Conservation (phyloP, 2,797 vertebrate species). For the Graptemys geographica region DNA sequence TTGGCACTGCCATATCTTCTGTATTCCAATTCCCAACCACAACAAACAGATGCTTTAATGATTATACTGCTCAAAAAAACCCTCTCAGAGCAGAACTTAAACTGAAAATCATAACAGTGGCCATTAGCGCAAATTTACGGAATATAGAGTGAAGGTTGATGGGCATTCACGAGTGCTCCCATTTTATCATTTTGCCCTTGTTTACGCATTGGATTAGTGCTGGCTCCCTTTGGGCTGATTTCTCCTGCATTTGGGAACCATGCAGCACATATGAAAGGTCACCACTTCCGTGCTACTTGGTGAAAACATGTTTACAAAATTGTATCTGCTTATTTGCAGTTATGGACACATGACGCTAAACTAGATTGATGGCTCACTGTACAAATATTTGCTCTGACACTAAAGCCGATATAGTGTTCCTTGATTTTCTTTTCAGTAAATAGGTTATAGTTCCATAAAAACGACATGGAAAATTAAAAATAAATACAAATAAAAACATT, state of each 20-base stretch:
- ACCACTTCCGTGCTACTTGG: neutral
- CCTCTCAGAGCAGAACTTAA: neutral
- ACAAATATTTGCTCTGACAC: neutral
- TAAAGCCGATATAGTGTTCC: neutral
- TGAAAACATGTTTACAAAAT: neutral
- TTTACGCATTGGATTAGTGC: neutral
- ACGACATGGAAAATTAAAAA: neutral
- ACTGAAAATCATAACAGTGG: neutral
- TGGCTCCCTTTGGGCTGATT: neutral
- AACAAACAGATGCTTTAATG: neutral
- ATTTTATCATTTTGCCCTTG: neutral
- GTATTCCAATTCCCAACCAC: constrained; percentile 7
- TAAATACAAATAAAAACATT: neutral
- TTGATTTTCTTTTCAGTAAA: neutral
- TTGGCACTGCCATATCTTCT: neutral
- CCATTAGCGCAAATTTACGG: neutral
- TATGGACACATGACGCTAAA: neutral
- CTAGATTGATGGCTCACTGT: neutral
- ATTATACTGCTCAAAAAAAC: neutral
- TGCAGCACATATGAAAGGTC: neutral
- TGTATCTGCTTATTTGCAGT: neutral
- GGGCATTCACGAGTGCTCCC: neutral
- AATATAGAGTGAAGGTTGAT: neutral
- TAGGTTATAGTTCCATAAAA: neutral
- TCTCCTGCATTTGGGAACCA: neutral